Percentiles rank a stretch among this genome's conserved stretches.
These are phyloP conservation scores for Heliconius eleuchia DNA, from an alignment of 1,140 invertebrate genomes.

Conservation along the genomic window DNA sequence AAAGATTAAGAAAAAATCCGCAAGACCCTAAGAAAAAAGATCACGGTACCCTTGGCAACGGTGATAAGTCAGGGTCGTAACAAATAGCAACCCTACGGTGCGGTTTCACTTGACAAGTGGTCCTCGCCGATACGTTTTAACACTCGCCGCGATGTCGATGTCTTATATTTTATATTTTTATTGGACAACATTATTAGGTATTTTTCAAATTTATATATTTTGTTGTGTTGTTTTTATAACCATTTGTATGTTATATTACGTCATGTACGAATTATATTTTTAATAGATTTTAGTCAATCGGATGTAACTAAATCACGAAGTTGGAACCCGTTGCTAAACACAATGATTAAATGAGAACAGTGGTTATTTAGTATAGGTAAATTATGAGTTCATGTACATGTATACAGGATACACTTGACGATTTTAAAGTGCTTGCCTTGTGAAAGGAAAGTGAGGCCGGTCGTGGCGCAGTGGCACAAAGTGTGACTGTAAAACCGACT, in stretches of 20 bases:
- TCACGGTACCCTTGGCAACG: slow-evolving; percentile 15
- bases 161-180: slow-evolving; percentile 3
- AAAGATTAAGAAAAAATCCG: background rate
- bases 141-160: slow-evolving; percentile 1
- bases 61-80: slow-evolving; percentile 18
- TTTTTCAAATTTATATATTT: background rate
- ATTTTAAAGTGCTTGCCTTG: too few species aligned
- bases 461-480: too few species aligned
- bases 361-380: too few species aligned
- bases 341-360: too few species aligned
- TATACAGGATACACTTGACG: too few species aligned
- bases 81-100: slow-evolving; percentile 21
- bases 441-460: too few species aligned
- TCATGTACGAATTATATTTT: background rate
- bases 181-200: background rate
- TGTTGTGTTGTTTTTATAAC: background rate
- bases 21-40: slow-evolving; percentile 15
- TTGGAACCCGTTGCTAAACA: too few species aligned
- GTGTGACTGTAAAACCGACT: too few species aligned
- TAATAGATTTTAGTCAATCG: too few species aligned
- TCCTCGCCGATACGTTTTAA: slow-evolving; percentile 16
- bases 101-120: slow-evolving; percentile 18
- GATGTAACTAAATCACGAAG: too few species aligned
- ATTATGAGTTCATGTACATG: too few species aligned
- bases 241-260: background rate